Conservation (phyloP, 2,113 vertebrate genomes). For the Capra hircus region DNA sequence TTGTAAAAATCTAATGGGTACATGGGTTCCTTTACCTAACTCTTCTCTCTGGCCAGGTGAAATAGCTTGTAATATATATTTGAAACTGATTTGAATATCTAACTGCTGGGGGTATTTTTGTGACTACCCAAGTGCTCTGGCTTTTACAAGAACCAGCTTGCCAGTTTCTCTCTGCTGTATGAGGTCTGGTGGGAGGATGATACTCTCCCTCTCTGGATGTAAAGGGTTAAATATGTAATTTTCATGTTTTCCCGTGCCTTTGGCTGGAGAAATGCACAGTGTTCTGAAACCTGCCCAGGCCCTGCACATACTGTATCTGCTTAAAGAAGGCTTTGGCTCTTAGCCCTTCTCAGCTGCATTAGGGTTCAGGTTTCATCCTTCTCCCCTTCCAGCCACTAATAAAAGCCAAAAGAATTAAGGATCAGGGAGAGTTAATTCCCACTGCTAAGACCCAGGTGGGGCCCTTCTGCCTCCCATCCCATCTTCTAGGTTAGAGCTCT, state of each 20-base stretch:
- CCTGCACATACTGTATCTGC: slow-evolving; percentile 49
- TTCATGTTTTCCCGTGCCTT: slow-evolving; percentile 25
- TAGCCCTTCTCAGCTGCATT: slow-evolving; percentile 53
- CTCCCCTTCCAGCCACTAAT: slow-evolving; percentile 46
- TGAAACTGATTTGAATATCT: slow-evolving; percentile 37
- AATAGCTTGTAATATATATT: slow-evolving; percentile 38
- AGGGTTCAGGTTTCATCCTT: slow-evolving; percentile 52
- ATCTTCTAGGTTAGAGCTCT: slow-evolving; percentile 20
- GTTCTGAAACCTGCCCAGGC: slow-evolving; percentile 45
- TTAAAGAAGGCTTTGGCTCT: slow-evolving; percentile 59
- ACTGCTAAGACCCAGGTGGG: slow-evolving; percentile 46
- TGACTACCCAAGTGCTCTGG: neutral
- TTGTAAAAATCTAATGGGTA: neutral
- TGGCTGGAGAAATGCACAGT: slow-evolving; percentile 48
- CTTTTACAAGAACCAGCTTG: slow-evolving; percentile 29
- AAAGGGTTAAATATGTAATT: slow-evolving; percentile 41
- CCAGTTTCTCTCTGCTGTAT: neutral
- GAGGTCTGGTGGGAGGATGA: neutral
- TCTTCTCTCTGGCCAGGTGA: slow-evolving; percentile 7
- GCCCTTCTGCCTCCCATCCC: neutral
- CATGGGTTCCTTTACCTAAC: slow-evolving; percentile 15
- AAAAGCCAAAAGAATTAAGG: slow-evolving; percentile 62
- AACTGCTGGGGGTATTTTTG: slow-evolving; percentile 1
- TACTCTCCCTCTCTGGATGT: neutral
- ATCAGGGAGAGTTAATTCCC: slow-evolving; percentile 53